Evolutionary conservation across 1,140 invertebrate genomes (phyloP), one percentile per base, ranked within the genome.

Genomic region (Pseudoatta argentina): DNA sequence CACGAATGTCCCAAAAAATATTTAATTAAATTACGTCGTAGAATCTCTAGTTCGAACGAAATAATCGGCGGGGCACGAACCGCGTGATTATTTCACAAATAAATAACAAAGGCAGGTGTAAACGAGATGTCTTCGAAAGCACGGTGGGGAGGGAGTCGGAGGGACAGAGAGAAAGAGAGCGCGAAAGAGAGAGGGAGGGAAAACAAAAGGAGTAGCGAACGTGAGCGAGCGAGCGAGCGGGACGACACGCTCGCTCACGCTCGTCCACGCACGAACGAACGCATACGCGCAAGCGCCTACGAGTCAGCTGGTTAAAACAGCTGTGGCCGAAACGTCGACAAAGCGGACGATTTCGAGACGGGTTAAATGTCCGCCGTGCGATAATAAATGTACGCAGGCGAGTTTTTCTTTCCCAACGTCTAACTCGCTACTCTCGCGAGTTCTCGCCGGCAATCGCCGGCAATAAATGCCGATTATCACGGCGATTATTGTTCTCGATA

Each of bases 241-340:
- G 79, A 88, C 75, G 69, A 82, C 72, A 51, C 48, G 14, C 79
- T 39, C 34, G 75, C 75, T 24, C 72, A 69, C 55, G 63, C 34
- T 57, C 27, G 63, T 55, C 72, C 82, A 86, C 82, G 73, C 16
- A 39, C 64, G 44, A 51, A 24, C 66, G 39, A 69, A 51, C 66
- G 66, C 91, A 86, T 89, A 92, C 87, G 85, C 89, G 87, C 91
- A 87, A 66, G 79, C 76, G 86, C 77, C 72, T 89, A 86, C 86
- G 88, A 93, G 92, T 94, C 94, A 94, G 94, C 94, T 94, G 93
- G 92, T 94, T 94, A 93, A 94, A 95, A 93, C 94, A 95, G 94
- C 94, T 95, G 94, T 93, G 66, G 86, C 92, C 88, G 89, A 91
- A 92, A 94, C 90, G 91, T 92, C 91, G 86, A 83, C 64, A 86